Base-by-base conservation (phyloP, 37 sponge, comb jelly and placozoan genomes). In the Beroe forskalii region DNA sequence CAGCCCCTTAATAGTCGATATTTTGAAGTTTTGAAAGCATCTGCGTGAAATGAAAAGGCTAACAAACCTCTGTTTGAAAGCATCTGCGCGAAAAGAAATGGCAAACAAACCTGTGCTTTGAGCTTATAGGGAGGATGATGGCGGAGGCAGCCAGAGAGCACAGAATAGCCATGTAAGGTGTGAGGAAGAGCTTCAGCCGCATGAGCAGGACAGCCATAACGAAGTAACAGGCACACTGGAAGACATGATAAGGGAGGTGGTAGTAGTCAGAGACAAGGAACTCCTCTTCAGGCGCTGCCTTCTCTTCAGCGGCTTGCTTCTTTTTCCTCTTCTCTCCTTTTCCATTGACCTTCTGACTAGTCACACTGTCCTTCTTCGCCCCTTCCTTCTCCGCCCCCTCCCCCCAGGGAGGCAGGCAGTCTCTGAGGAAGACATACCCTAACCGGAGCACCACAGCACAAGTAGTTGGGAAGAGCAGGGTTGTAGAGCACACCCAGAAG, bases 121-220 rank as follows among this genome's bases (percentile, higher is more conserved):
- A 8, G 76, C 6, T 35, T 35, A 27, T 17, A 8, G 76, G 76
- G 8, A 72, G 76, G 8, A 72, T 94, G 90, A 90, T 92, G 19
- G 24, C 44, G 12, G 67, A 89, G 0, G 94, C 90, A 37, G 76
- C 55, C 40, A 97, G 90, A 36, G 91, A 80, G 0, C 89, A 43
- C 0, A 96, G 23, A 8, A 95, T 25, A 27, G 92, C 83, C 62
- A 95, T 91, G 32, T 95, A 90, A 31, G 98, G 98, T 0, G 98
- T 95, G 37, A 95, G 90, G 91, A 97, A 97, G 39, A 95, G 91
- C 92, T 97, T 97, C 62, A 97, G 92, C 42, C 98, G 89, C 98
- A 97, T 97, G 31, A 97, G 89, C 32, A 95, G 91, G 0, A 94
- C 55, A 32, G 98, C 96, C 93, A 97, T 91, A 32, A 91, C 91